Evolutionary conservation across 23 tunicate species (phyloP), one percentile per base, ranked within the genome.

Genomic region (Halocynthia roretzi): DNA sequence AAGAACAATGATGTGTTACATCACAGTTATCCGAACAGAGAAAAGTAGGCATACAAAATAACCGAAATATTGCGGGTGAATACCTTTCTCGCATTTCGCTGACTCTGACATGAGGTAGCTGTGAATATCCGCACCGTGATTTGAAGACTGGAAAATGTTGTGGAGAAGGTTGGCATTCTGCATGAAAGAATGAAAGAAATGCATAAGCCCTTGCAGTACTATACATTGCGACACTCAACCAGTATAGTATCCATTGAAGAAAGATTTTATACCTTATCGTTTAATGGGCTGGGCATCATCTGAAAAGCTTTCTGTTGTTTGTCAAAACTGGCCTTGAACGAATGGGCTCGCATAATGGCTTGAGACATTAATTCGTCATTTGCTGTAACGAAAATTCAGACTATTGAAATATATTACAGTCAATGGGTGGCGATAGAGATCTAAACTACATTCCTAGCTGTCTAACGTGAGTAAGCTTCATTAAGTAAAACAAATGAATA

Each of bases 71-170:
- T 31, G 44, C 44, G 44, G 44, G 44, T 31, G 44, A 31, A 31
- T 31, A 74, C 78, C 78, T 20, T 74, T 74, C 18, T 74, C 78
- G 10, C 78, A 64, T 56, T 74, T 74, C 23, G 60, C 55, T 54
- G 78, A 74, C 31, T 74, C 60, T 21, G 56, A 53, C 56, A 50
- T 14, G 56, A 74, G 78, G 56, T 74, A 74, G 63, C 56, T 74
- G 63, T 74, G 78, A 74, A 74, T 74, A 15, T 74, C 78, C 20
- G 78, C 78, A 20, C 60, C 60, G 31, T 74, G 63, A 50, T 22
- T 54, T 19, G 56, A 22, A 12, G 60, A 44, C 20, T 53, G 78
- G 78, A 74, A 74, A 62, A 74, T 74, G 60, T 74, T 74, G 63
- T 74, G 78, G 12, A 74, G 31, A 15, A 74, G 17, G 31, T 64